phyloP scores from a whole-genome alignment of 2,113 vertebrate genomes.

The Formicarius rufipectus region DNA sequence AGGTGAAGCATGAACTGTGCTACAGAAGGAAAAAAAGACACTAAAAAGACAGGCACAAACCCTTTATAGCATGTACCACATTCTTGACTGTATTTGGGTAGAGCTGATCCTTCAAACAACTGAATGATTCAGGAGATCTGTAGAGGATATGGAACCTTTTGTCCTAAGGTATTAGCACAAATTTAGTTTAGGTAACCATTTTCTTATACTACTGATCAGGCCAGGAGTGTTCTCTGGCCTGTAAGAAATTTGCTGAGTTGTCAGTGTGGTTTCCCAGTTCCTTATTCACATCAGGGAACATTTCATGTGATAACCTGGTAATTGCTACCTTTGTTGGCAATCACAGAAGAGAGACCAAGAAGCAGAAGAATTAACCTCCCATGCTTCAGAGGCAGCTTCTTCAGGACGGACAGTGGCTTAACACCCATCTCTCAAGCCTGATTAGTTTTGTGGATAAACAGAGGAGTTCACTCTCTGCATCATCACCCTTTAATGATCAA shows the following conservation, averaged over 20 bases:
- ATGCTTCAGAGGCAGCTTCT: background rate
- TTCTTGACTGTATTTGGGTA: background rate
- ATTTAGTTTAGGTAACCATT: background rate
- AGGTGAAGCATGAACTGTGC: background rate
- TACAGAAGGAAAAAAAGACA: background rate
- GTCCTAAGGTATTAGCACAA: background rate
- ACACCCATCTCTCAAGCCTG: background rate
- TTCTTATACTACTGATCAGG: background rate
- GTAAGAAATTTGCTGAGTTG: background rate
- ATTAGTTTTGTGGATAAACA: background rate
- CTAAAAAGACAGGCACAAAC: background rate
- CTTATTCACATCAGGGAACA: slow-evolving; percentile 1
- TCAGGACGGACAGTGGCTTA: background rate
- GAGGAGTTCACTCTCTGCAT: background rate
- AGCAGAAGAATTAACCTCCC: background rate
- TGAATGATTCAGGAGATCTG: background rate
- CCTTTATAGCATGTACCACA: background rate
- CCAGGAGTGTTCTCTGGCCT: background rate
- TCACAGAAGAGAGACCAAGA: slow-evolving; percentile 22
- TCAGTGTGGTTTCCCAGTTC: background rate
- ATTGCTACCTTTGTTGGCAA: slow-evolving; percentile 30
- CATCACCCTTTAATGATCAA: slow-evolving; percentile 31
- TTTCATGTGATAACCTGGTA: slow-evolving; percentile 7
- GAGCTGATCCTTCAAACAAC: slow-evolving; percentile 8
- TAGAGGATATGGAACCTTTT: background rate